Evolutionary conservation across 2,888 invertebrate species (phyloP), one percentile per base, ranked within the genome.

Genomic region (Limnephilus marmoratus): DNA sequence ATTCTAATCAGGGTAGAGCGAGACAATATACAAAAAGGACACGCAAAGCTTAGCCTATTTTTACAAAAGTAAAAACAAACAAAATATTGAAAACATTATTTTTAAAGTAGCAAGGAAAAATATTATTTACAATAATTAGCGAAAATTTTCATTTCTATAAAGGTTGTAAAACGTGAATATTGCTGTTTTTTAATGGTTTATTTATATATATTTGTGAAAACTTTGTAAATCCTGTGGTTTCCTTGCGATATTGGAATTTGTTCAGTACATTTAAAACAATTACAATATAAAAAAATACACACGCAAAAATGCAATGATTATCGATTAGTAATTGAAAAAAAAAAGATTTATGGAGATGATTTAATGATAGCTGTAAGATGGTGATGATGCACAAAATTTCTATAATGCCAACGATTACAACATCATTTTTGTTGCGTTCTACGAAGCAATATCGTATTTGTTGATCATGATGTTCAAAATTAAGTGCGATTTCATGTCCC

Each of bases 171-270:
- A 68, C 24, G n/a, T 68, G n/a, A 68, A 68, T 68, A 68, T 68
- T n/a, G 24, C 9, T 68, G 24, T 68, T 24, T 68, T 68, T n/a
- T 9, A 1, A 2, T 9, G 7, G 53, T 5, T 68, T 68, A n/a
- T 18, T 68, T 68, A 24, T 5, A 68, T 18, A 15, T 7, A 18
- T 18, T 18, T 24, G 24, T 68, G 68, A 24, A 15, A 68, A 68
- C 24, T 68, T 68, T 68, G 1, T 53, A 80, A 37, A 45, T 81
- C 2, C 53, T 3, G 34, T 45, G 81, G 53, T 81, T 86, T 83
- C 49, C 86, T 53, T 85, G 86, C 29, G 45, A 31, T 92, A 81
- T 90, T 45, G 86, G 90, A 92, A 92, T 90, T 68, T 81, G 90
- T 49, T 41, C 90, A 81, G 87, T 87, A 91, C 90, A 90, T 49